Evolutionary conservation across 2,797 vertebrate species (phyloP).

Genomic region (Meda fulgida): DNA sequence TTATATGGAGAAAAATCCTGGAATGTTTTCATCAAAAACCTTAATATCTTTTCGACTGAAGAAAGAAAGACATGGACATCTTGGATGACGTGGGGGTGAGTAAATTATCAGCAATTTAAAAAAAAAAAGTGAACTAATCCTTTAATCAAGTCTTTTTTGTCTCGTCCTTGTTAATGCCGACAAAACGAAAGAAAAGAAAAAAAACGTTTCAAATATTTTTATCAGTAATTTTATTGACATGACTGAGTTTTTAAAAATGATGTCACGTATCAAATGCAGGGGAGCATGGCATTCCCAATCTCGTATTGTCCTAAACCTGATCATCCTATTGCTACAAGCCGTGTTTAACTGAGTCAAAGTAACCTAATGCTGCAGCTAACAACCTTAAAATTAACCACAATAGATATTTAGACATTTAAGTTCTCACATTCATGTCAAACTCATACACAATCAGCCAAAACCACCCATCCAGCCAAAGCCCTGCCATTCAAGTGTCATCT

Average conservation of each 20-base stretch:
- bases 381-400: background rate
- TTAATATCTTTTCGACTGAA: no score
- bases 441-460: background rate
- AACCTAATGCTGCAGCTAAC: background rate
- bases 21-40: no score
- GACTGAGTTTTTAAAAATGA: background rate
- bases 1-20: no score
- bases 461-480: background rate
- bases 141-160: background rate
- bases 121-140: no score
- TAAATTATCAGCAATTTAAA: no score
- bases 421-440: constrained; percentile 4
- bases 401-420: background rate
- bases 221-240: background rate
- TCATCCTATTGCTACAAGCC: background rate
- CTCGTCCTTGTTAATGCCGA: background rate
- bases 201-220: background rate
- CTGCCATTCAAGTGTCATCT: constrained; percentile 30
- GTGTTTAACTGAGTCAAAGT: background rate
- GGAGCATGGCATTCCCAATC: background rate
- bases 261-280: background rate
- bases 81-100: no score
- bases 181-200: background rate
- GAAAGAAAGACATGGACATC: no score
- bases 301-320: background rate